These are phyloP conservation scores for Cryptosula pallasiana DNA, from an alignment of 2,888 invertebrate species.

Conservation along the genomic window DNA sequence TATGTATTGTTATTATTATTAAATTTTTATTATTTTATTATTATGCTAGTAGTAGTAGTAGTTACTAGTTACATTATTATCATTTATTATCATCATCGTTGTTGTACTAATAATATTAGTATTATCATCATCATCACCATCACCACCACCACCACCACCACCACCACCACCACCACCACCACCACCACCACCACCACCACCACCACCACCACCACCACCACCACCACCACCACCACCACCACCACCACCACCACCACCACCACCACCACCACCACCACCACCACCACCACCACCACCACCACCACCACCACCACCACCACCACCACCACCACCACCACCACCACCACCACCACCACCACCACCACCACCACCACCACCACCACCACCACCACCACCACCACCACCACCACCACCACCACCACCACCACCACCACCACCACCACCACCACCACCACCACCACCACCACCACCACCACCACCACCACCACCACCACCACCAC, in stretches of 20 bases:
- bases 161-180: slow-evolving; percentile 27
- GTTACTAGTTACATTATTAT: no score
- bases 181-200: slow-evolving; percentile 27
- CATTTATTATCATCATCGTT: no score
- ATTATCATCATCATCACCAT: no score
- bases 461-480: neutral
- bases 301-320: slow-evolving; percentile 27
- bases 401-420: slow-evolving; percentile 24
- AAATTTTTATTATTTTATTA: no score
- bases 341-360: slow-evolving; percentile 26
- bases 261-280: slow-evolving; percentile 27
- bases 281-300: slow-evolving; percentile 27
- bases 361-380: slow-evolving; percentile 26
- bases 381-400: slow-evolving; percentile 26
- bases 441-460: neutral
- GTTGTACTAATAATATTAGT: no score
- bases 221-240: slow-evolving; percentile 27
- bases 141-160: slow-evolving; percentile 27
- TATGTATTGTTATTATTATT: no score
- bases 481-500: no score
- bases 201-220: slow-evolving; percentile 27
- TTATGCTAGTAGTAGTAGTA: no score
- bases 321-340: slow-evolving; percentile 27
- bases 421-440: slow-evolving; percentile 12
- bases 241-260: slow-evolving; percentile 27